These are phyloP conservation scores for Volucella inanis DNA, from an alignment of 2,888 invertebrate species.

Conservation along the genomic window DNA sequence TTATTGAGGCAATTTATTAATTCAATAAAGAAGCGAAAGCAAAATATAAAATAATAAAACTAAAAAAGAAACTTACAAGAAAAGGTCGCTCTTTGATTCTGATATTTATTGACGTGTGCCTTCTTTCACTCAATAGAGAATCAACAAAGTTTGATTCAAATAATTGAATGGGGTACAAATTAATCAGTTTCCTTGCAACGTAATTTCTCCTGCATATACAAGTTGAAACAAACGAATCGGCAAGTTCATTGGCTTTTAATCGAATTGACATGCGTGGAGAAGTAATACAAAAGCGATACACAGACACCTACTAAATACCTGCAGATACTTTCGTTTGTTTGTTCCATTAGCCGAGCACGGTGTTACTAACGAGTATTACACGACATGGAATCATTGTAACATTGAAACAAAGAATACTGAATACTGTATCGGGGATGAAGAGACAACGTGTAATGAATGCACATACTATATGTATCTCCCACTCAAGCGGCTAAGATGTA, in stretches of 20 bases:
- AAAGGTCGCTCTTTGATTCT: neutral
- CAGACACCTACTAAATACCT: neutral
- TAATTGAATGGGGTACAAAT: conserved; percentile 43
- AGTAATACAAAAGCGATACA: conserved; percentile 1
- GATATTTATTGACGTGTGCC: neutral
- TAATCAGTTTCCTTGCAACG: conserved; percentile 37
- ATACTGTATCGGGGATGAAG: too few species aligned
- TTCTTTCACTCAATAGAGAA: conserved; percentile 4
- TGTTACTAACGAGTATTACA: too few species aligned
- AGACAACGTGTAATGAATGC: too few species aligned
- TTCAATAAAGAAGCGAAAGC: conserved; percentile 6
- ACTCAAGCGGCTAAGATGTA: too few species aligned
- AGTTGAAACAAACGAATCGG: conserved; percentile 19
- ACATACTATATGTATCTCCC: too few species aligned
- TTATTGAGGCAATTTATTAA: conserved; percentile 22
- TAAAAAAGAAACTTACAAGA: neutral
- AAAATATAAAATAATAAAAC: neutral
- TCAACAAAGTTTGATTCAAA: conserved; percentile 9
- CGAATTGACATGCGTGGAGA: conserved; percentile 38
- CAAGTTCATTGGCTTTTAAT: conserved; percentile 48
- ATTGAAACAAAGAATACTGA: too few species aligned
- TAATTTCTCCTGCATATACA: conserved; percentile 18
- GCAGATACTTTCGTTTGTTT: neutral
- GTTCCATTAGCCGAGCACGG: too few species aligned
- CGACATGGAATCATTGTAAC: too few species aligned